Percentiles rank a stretch among this genome's conserved stretches.
phyloP scores from a whole-genome alignment of 2,888 invertebrate species.

The Zhengitettix transpicula region DNA sequence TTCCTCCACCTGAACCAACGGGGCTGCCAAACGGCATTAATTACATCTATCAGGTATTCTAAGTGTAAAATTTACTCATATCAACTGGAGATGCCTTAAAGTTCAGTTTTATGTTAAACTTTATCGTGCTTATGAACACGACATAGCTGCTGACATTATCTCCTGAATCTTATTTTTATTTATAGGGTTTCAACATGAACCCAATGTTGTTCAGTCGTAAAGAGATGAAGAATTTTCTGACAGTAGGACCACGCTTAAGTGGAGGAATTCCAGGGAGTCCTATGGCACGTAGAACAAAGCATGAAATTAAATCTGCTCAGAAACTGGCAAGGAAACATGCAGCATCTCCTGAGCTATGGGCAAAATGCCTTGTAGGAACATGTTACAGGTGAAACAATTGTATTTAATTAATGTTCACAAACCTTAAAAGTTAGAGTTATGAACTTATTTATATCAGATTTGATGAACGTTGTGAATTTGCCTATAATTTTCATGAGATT shows the following conservation, averaged over 20 bases:
- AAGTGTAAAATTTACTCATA: no score
- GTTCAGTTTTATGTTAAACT: no score
- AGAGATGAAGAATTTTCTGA: constrained; percentile 17
- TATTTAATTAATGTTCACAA: background rate
- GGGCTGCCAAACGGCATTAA: constrained; percentile 22
- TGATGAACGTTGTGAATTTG: background rate
- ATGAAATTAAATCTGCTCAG: constrained; percentile 86
- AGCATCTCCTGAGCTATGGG: constrained; percentile 74
- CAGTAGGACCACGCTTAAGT: constrained; percentile 19
- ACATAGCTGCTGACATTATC: background rate
- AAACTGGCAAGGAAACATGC: constrained; percentile 48
- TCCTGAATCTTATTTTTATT: background rate
- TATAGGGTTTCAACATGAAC: constrained; percentile 22
- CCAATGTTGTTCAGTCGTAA: constrained; percentile 25
- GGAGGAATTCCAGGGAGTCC: constrained; percentile 66
- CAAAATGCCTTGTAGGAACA: constrained; percentile 71
- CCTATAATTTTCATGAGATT: no score
- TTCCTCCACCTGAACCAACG: constrained; percentile 75
- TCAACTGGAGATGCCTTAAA: no score
- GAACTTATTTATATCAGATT: background rate
- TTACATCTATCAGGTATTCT: constrained; percentile 19
- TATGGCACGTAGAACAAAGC: constrained; percentile 83
- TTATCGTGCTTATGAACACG: background rate
- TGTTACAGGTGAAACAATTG: constrained; percentile 45
- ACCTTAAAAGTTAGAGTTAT: background rate